Percentiles rank a stretch among this genome's conserved stretches.
Evolutionary conservation across 1,140 invertebrate species (phyloP).

Genomic region (Ceratosolen fusciceps): DNA sequence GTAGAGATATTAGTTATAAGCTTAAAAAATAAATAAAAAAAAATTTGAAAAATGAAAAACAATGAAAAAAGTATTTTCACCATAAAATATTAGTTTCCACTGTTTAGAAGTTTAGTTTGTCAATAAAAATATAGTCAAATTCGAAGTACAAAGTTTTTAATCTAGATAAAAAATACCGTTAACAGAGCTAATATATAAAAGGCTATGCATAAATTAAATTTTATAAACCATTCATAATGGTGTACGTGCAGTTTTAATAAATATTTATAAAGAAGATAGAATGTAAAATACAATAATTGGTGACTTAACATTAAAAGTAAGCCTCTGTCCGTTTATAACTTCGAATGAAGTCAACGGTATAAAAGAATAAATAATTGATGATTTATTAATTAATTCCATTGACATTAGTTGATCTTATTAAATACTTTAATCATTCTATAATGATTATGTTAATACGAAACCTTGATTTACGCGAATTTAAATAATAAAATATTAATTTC

Average conservation of each 20-base stretch:
- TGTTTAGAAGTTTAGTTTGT: background rate
- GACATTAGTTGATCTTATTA: too few species aligned
- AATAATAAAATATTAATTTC: too few species aligned
- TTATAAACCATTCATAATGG: background rate
- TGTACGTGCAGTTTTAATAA: background rate
- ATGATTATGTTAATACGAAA: too few species aligned
- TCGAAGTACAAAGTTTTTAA: constrained; percentile 23
- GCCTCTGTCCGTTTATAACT: too few species aligned
- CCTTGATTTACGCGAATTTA: too few species aligned
- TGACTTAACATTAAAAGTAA: too few species aligned
- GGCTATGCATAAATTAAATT: background rate
- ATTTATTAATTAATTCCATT: too few species aligned
- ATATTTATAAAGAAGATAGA: constrained; percentile 5
- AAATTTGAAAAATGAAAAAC: too few species aligned
- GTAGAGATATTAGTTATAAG: background rate
- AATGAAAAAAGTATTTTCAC: background rate
- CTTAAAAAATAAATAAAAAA: too few species aligned
- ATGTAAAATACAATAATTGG: background rate
- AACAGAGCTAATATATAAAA: background rate
- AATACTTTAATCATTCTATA: too few species aligned
- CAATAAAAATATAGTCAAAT: constrained; percentile 18
- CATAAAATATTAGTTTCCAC: background rate
- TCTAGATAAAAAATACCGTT: background rate
- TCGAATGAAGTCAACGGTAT: too few species aligned
- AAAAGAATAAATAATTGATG: too few species aligned